Base-by-base conservation (phyloP, 2,888 invertebrate genomes). In the Nemapogon koenigi region DNA sequence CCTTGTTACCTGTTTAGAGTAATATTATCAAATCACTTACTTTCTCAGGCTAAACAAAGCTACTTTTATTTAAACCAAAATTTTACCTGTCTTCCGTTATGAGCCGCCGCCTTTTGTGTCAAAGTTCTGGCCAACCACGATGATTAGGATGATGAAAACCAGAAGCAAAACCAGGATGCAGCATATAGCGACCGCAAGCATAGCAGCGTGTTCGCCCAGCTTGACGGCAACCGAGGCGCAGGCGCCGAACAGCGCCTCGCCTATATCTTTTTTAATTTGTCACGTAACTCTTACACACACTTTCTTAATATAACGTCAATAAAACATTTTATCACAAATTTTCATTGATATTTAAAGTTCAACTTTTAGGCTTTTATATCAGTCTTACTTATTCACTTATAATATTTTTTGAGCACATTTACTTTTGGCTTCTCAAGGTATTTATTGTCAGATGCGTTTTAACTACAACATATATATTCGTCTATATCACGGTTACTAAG, bases 121-220 rank as follows among this genome's bases (percentile, higher is more conserved):
- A 62, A 89, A 86, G 53, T 86, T 86, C 73, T 90, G 89, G 15
- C 90, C 90, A 45, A 90, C 87, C 47, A 90, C 88, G 52, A 90
- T 89, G 67, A 90, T 90, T 57, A 90, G 84, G 48, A 90, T 84
- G 53, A 90, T 90, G 79, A 91, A 91, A 49, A 90, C 90, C 49
- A 88, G 86, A 60, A 90, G 78, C 49, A 91, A 82, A 63, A 90
- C 87, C 56, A 90, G 81, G 57, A 91, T 89, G 69, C 90, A 90
- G 75, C 90, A 90, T 52, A 91, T 89, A 54, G 90, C 90, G 53
- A 91, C 90, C 46, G 89, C 90, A 60, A 90, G 87, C 90, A 90
- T 90, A 48, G 80, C 79, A 49, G 78, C 75, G 75, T 81, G 80
- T 55, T 78, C 80, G 62, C 79, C 76, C 79, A 78, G 76, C 62